Evolutionary conservation across 2,113 vertebrate species (phyloP).

Genomic region (Rhynchomys soricoides): DNA sequence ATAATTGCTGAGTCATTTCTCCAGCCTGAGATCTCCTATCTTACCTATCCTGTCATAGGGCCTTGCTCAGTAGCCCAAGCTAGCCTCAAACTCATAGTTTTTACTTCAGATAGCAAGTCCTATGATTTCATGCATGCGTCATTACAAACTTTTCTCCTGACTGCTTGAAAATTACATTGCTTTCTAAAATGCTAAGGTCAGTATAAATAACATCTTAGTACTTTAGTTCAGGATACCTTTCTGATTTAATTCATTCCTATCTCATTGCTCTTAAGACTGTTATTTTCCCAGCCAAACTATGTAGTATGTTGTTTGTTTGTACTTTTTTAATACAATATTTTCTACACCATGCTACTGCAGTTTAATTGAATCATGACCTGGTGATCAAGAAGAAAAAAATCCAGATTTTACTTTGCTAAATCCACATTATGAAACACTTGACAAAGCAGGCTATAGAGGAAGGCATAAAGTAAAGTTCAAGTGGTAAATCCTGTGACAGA

Average conservation of each 20-base stretch:
- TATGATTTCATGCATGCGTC: no score
- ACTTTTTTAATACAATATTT: neutral
- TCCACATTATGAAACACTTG: neutral
- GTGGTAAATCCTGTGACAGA: neutral
- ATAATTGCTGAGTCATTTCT: neutral
- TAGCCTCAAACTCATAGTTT: neutral
- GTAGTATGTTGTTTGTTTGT: neutral
- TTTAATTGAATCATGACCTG: neutral
- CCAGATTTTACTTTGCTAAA: neutral
- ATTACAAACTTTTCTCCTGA: neutral
- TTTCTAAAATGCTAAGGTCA: slow-evolving; percentile 4
- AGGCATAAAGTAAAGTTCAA: slow-evolving; percentile 24
- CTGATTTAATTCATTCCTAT: neutral
- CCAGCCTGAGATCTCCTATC: neutral
- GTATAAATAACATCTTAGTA: neutral
- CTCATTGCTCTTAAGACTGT: neutral
- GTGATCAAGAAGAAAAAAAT: neutral
- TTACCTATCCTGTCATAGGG: neutral
- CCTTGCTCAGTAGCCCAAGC: neutral
- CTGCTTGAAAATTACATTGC: neutral
- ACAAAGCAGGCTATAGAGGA: neutral
- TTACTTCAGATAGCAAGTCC: neutral
- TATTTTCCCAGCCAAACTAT: neutral
- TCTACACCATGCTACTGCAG: neutral
- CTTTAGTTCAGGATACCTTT: neutral